Conservation (phyloP, 2,113 vertebrate species). For the Zonotrichia leucophrys region DNA sequence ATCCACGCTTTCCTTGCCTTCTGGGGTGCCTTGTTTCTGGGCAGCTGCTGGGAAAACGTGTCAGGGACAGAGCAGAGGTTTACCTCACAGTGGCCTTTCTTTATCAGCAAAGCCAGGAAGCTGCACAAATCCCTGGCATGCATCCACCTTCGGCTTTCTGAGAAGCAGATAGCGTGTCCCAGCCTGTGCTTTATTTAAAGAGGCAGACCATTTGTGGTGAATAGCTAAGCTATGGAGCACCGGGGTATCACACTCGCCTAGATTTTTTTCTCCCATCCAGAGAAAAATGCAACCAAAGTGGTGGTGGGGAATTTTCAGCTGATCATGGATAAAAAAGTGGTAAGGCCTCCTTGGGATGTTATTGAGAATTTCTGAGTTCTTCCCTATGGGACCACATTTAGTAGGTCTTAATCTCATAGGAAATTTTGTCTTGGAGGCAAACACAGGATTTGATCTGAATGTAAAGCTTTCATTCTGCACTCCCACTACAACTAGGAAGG, state of each 20-base stretch:
- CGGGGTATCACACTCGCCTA: not conserved
- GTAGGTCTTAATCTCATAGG: not conserved
- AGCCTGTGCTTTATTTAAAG: slow-evolving; percentile 53
- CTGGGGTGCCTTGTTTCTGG: not conserved
- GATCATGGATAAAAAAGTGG: not conserved
- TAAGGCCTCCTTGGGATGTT: not conserved
- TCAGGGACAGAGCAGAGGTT: slow-evolving; percentile 5
- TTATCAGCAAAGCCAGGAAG: slow-evolving; percentile 73
- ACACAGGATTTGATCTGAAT: not conserved
- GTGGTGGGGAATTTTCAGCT: not conserved
- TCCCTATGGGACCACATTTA: not conserved
- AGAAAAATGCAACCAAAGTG: not conserved
- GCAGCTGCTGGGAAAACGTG: not conserved
- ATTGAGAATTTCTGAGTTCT: not conserved
- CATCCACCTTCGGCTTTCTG: slow-evolving; percentile 67
- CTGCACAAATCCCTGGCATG: slow-evolving; percentile 72
- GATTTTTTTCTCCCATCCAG: not conserved
- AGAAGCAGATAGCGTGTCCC: slow-evolving; percentile 36
- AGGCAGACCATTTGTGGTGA: slow-evolving; percentile 9
- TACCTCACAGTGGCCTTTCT: slow-evolving; percentile 48
- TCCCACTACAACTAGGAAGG: not conserved
- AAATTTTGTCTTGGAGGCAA: not conserved
- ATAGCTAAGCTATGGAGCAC: not conserved
- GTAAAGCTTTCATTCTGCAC: not conserved
- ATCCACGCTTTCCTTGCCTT: not conserved